Conservation (phyloP, 2,797 vertebrate species). For the Chloroceryle inda region DNA sequence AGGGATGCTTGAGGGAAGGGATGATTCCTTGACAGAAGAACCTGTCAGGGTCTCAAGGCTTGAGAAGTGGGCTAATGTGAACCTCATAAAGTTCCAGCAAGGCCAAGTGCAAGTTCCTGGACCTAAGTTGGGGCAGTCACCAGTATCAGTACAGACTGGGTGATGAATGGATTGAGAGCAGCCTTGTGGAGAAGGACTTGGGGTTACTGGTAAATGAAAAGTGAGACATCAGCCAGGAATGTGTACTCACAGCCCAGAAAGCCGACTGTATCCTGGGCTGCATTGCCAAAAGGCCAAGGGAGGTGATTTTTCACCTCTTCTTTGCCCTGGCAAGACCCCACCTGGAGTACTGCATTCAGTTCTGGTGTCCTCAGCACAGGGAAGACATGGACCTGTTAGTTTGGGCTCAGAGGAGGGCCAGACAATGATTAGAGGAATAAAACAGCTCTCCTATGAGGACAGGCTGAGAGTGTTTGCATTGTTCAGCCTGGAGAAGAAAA, state of each 20-base stretch:
- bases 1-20: not conserved
- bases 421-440: too few relatives aligned
- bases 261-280: not conserved
- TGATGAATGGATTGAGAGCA: too few relatives aligned
- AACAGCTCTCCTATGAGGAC: too few relatives aligned
- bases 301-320: not conserved
- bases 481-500: not conserved
- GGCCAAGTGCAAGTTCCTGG: not conserved
- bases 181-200: not conserved
- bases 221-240: not conserved
- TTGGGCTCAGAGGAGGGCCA: rapidly evolving
- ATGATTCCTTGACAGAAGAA: not conserved
- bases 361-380: not conserved
- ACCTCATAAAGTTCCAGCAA: not conserved
- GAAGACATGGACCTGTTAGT: not conserved
- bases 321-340: not conserved
- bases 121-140: too few relatives aligned
- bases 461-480: too few relatives aligned
- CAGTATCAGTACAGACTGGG: too few relatives aligned
- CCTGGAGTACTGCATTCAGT: rapidly evolving
- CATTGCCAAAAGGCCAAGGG: rapidly evolving
- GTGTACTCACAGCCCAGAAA: not conserved
- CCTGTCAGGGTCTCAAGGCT: not conserved
- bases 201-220: not conserved
- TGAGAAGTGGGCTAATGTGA: not conserved